Evolutionary conservation across 2,888 invertebrate species (phyloP).

Genomic region (Limenitis arthemis): DNA sequence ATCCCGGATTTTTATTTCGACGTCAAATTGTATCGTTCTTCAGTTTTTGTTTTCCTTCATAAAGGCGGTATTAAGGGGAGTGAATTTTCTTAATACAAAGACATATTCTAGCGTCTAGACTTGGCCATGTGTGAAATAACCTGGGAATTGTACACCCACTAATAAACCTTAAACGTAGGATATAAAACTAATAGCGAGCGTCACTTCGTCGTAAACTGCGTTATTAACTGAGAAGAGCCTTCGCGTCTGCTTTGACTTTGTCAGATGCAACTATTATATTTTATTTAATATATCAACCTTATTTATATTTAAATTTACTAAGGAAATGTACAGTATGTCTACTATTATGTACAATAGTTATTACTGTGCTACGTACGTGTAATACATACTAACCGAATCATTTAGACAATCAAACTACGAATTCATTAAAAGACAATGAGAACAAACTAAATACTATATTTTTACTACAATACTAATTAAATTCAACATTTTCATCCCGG

Average conservation of each 20-base stretch:
- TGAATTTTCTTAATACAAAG: conserved; percentile 46
- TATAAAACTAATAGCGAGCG: conserved; percentile 64
- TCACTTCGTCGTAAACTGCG: conserved; percentile 59
- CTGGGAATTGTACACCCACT: conserved; percentile 57
- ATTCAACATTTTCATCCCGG: no score
- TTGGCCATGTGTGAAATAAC: conserved; percentile 61
- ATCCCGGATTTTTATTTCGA: conserved; percentile 37
- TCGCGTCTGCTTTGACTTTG: conserved; percentile 14
- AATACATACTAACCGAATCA: no score
- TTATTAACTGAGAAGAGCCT: conserved; percentile 49
- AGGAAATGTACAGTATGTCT: neutral
- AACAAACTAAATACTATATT: no score
- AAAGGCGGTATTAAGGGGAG: conserved; percentile 28
- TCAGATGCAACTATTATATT: neutral
- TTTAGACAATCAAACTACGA: no score
- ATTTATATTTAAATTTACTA: neutral
- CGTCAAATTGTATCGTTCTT: conserved; percentile 14
- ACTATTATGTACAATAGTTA: no score
- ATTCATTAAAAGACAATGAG: no score
- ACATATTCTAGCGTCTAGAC: conserved; percentile 59
- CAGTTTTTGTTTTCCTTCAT: conserved; percentile 16
- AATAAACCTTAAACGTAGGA: conserved; percentile 63
- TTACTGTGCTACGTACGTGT: no score
- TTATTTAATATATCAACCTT: neutral
- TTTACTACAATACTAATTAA: no score